phyloP scores from a whole-genome alignment of 2,113 vertebrate species.

The Myrmophylax atrothorax region DNA sequence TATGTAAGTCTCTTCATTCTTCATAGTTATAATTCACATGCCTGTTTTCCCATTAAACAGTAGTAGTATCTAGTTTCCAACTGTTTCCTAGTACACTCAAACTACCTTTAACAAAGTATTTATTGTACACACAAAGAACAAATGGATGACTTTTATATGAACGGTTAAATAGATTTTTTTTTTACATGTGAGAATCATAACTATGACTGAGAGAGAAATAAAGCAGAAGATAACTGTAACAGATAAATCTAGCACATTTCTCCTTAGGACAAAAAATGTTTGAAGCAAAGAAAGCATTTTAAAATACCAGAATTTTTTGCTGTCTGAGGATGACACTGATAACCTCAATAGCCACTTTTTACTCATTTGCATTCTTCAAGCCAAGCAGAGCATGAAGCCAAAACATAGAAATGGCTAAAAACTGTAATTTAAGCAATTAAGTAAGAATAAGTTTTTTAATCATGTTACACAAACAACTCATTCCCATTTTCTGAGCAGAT shows the following conservation, averaged over 20 bases:
- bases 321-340: not conserved
- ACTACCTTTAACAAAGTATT: not conserved
- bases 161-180: not conserved
- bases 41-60: not conserved
- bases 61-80: not conserved
- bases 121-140: not conserved
- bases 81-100: not conserved
- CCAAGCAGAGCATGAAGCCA: not conserved
- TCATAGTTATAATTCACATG: not conserved
- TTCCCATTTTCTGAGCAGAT: not conserved
- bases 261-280: not conserved
- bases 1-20: not conserved
- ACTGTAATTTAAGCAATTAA: not conserved
- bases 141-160: not conserved
- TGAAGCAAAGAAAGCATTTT: not conserved
- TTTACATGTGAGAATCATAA: not conserved
- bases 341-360: not conserved
- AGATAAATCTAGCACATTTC: not conserved
- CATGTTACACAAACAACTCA: accelerated
- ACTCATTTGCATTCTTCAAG: not conserved
- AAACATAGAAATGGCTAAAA: not conserved
- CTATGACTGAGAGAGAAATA: not conserved
- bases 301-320: not conserved
- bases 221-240: not conserved
- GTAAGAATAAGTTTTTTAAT: not conserved